Conservation (phyloP, 2,888 invertebrate genomes). For the Bruchidius siliquastri region DNA sequence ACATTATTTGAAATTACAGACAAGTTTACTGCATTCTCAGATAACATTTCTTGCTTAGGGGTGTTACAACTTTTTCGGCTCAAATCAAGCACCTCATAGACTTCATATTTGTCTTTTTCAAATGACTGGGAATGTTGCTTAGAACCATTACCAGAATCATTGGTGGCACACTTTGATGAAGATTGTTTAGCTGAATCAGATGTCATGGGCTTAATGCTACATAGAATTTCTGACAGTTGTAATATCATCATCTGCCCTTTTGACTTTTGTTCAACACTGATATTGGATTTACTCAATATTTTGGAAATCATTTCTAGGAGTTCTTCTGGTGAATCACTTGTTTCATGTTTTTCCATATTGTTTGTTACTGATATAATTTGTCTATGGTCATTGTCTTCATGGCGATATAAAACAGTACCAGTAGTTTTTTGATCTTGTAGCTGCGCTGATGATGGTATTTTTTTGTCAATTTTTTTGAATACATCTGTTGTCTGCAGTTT, state of each 20-base stretch:
- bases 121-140: not conserved
- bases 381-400: not conserved
- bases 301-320: not conserved
- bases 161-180: not conserved
- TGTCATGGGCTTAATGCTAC: not conserved
- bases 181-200: not conserved
- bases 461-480: not conserved
- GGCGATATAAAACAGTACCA: not conserved
- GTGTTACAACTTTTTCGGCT: not conserved
- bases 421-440: not conserved
- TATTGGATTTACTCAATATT: not conserved
- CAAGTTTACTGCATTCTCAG: not conserved
- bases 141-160: not conserved
- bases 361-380: not conserved
- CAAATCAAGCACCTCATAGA: not conserved
- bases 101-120: not conserved
- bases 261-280: not conserved
- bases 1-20: not conserved
- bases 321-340: not conserved
- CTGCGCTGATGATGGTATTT: not conserved
- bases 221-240: not conserved
- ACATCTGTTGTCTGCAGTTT: not conserved
- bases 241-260: not conserved
- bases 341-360: not conserved
- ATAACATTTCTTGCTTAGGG: not conserved